Conservation (phyloP, 2,797 vertebrate species). For the Hydrophis major region DNA sequence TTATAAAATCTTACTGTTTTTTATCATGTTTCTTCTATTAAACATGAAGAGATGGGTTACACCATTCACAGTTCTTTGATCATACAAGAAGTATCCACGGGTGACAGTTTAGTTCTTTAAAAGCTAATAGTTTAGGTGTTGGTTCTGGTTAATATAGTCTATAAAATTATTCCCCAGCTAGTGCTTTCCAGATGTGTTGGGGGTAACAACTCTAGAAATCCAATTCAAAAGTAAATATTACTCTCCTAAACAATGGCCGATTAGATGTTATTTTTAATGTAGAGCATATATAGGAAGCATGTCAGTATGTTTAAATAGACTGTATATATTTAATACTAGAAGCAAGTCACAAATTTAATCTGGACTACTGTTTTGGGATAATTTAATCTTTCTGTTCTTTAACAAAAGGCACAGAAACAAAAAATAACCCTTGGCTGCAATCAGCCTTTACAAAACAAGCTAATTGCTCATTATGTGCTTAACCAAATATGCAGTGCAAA, state of each 20-base stretch:
- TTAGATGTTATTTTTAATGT: not conserved
- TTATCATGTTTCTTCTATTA: not conserved
- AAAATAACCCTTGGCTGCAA: not conserved
- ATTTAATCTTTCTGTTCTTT: not conserved
- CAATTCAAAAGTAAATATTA: not conserved
- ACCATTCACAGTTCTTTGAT: not conserved
- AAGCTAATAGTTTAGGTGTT: not conserved
- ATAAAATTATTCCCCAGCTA: not conserved
- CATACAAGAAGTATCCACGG: not conserved
- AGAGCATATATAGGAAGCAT: not conserved
- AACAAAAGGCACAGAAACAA: not conserved
- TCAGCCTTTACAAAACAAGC: not conserved
- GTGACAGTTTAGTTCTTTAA: not conserved
- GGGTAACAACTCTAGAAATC: not conserved
- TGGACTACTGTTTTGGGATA: not conserved
- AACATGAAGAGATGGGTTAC: not conserved
- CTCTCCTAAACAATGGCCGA: not conserved
- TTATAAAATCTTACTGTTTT: not conserved
- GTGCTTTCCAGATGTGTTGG: not conserved
- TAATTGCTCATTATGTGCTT: not conserved
- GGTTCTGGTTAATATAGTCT: not conserved
- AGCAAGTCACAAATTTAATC: not conserved
- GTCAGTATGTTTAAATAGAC: not conserved
- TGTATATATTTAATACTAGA: not conserved
- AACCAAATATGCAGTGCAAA: not conserved